These are phyloP conservation scores for Papilio glaucus DNA, from an alignment of 1,140 invertebrate species.

Conservation along the genomic window DNA sequence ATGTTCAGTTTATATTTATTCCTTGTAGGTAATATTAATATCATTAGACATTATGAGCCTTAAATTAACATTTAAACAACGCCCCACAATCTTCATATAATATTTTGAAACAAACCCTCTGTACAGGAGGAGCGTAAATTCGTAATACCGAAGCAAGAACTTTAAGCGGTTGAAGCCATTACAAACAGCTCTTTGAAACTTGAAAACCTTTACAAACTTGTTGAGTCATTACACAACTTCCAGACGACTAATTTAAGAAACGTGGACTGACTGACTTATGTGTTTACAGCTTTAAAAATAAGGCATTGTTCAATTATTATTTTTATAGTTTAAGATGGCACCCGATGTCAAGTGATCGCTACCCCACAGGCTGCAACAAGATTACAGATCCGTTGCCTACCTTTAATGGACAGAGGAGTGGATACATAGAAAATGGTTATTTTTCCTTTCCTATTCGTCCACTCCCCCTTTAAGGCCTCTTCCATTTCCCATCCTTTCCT, in stretches of 20 bases:
- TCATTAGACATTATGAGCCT: neutral
- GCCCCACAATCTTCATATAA: neutral
- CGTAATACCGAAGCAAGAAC: constrained; percentile 34
- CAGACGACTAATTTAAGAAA: constrained; percentile 21
- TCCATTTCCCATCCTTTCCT: too few species aligned
- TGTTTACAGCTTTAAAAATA: neutral
- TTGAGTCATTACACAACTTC: constrained; percentile 21
- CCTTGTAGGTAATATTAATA: neutral
- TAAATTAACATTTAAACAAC: neutral
- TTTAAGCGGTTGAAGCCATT: constrained; percentile 44
- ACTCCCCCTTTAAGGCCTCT: too few species aligned
- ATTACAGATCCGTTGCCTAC: too few species aligned
- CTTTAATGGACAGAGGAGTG: too few species aligned
- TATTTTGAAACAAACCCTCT: constrained; percentile 10
- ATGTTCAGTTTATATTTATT: neutral
- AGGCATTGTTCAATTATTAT: too few species aligned
- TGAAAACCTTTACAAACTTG: constrained; percentile 39
- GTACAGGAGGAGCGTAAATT: constrained; percentile 7
- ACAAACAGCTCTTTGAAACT: constrained; percentile 41
- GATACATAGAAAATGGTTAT: too few species aligned
- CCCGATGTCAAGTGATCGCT: too few species aligned
- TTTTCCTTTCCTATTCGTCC: too few species aligned
- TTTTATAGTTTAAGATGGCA: too few species aligned
- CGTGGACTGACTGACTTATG: neutral
- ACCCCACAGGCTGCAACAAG: too few species aligned